Evolutionary conservation across 2,113 vertebrate genomes (phyloP).

Genomic region (Charadrius vociferus): DNA sequence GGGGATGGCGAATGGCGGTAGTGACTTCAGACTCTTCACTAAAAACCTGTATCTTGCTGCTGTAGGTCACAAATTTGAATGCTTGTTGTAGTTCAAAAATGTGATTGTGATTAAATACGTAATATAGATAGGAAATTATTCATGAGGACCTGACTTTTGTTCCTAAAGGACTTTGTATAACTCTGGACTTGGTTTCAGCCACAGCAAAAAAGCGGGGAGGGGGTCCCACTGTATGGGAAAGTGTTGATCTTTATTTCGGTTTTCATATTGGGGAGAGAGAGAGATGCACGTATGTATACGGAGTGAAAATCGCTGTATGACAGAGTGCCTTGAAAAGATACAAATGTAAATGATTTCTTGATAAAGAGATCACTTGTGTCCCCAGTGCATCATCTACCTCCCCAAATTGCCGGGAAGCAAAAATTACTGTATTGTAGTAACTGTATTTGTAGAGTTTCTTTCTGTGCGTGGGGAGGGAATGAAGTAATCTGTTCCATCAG

Average conservation of each 20-base stretch:
- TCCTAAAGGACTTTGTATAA: neutral
- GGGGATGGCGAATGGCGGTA: neutral
- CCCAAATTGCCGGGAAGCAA: neutral
- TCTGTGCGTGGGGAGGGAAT: constrained; percentile 56
- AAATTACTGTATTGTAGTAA: constrained; percentile 35
- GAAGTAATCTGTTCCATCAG: constrained; percentile 86
- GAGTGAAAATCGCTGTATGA: neutral
- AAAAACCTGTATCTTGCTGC: neutral
- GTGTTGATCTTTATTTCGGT: neutral
- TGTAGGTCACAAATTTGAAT: neutral
- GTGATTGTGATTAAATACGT: neutral
- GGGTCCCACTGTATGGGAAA: neutral
- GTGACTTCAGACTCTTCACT: neutral
- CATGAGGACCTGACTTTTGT: neutral
- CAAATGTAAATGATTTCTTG: neutral
- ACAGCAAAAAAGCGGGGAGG: neutral
- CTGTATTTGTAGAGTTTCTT: constrained; percentile 63
- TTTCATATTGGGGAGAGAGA: neutral
- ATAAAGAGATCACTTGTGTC: neutral
- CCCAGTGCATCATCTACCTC: neutral
- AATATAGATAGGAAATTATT: neutral
- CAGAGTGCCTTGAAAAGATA: neutral
- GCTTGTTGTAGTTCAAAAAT: neutral
- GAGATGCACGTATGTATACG: neutral
- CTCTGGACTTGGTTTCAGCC: neutral